These are phyloP conservation scores for Pinna nobilis DNA, from an alignment of 1,140 invertebrate genomes.

Conservation along the genomic window DNA sequence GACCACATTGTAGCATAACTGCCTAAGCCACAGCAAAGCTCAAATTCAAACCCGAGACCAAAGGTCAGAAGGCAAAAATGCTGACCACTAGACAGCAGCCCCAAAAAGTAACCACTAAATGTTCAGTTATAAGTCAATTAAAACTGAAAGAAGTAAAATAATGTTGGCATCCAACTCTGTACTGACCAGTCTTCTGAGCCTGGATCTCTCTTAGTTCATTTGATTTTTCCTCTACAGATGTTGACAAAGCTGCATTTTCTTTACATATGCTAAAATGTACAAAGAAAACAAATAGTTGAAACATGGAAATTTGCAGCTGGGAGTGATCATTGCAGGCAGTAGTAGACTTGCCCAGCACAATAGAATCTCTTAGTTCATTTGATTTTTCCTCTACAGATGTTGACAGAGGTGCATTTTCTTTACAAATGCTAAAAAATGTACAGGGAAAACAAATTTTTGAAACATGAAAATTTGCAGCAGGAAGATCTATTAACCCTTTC, in stretches of 20 bases:
- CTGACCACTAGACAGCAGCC: no score
- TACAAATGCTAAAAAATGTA: slow-evolving; percentile 66
- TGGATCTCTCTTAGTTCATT: slow-evolving; percentile 60
- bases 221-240: slow-evolving; percentile 53
- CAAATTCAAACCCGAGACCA: no score
- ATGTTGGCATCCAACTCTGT: no score
- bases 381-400: slow-evolving; percentile 54
- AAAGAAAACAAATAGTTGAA: neutral
- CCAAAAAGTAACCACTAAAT: no score
- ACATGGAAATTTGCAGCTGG: neutral
- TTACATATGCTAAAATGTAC: slow-evolving; percentile 66
- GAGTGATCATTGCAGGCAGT: no score
- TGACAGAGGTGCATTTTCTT: slow-evolving; percentile 64
- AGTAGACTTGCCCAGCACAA: no score
- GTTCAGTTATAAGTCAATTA: no score
- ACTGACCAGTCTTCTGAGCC: slow-evolving; percentile 65
- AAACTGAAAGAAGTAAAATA: no score
- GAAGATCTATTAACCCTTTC: no score
- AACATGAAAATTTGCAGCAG: neutral
- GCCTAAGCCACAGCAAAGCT: no score
- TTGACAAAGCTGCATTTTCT: slow-evolving; percentile 63
- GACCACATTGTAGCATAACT: no score
- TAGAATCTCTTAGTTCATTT: slow-evolving; percentile 60
- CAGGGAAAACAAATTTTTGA: neutral
- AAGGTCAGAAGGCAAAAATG: no score